Conservation (phyloP, 2,113 vertebrate species). For the Myotis davidii region DNA sequence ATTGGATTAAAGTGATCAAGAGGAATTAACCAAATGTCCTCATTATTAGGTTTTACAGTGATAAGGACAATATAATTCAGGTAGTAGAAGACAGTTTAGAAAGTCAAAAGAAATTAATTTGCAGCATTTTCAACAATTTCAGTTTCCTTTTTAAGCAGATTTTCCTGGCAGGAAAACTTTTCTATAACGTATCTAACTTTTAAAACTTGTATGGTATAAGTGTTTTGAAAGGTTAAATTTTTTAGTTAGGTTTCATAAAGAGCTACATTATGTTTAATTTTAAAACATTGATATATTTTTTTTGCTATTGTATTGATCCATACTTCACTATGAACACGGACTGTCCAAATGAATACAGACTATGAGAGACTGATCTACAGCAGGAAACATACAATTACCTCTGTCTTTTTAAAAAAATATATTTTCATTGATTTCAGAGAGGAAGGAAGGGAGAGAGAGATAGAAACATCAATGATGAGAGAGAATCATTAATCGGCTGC, state of each 20-base stretch:
- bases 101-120: neutral
- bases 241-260: neutral
- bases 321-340: neutral
- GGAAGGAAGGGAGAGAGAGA: no score
- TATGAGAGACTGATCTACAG: neutral
- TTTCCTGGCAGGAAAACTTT: neutral
- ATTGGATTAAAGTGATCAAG: no score
- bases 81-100: neutral
- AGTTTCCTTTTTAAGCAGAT: neutral
- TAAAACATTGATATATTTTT: neutral
- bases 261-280: neutral
- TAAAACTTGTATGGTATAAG: neutral
- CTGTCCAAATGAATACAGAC: no score
- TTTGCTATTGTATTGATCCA: neutral
- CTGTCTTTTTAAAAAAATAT: neutral
- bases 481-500: no score
- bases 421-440: no score
- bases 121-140: neutral
- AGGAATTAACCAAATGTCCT: neutral
- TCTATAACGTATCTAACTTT: neutral
- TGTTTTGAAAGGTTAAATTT: constrained; percentile 7
- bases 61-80: neutral
- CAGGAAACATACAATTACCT: neutral
- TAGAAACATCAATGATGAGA: no score
- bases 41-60: neutral